Evolutionary conservation across 2,888 invertebrate species (phyloP).

Genomic region (Drosophila algonquin): DNA sequence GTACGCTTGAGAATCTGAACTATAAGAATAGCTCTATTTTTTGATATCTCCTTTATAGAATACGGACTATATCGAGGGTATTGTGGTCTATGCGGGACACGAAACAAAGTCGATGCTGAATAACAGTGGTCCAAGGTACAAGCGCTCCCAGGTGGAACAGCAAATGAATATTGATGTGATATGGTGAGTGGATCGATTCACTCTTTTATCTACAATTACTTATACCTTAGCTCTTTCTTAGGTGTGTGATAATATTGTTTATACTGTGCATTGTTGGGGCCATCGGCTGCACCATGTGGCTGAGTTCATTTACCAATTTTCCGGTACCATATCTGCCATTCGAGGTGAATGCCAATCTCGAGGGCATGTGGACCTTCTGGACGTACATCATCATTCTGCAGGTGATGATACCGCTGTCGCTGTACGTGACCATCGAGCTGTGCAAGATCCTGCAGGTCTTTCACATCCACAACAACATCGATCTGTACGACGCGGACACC

Average conservation of each 20-base stretch:
- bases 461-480: constrained; percentile 95
- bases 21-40: too few relatives aligned
- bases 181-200: constrained; percentile 90
- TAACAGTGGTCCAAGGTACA: constrained; percentile 97
- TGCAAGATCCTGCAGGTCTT: constrained; percentile 97
- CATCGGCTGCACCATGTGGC: constrained; percentile 94
- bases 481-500: constrained; percentile 92
- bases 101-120: constrained; percentile 99
- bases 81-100: constrained; percentile 98
- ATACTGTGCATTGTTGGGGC: constrained; percentile 96
- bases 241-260: constrained; percentile 94
- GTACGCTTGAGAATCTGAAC: too few relatives aligned
- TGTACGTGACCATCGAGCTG: constrained; percentile 98
- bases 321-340: constrained; percentile 89
- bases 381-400: constrained; percentile 97
- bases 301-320: constrained; percentile 85
- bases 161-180: constrained; percentile 98
- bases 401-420: constrained; percentile 97
- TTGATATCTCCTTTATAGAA: constrained; percentile 86
- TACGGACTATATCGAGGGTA: constrained; percentile 97
- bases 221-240: constrained; percentile 30
- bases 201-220: background rate
- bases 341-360: constrained; percentile 87
- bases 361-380: constrained; percentile 95
- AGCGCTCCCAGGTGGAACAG: constrained; percentile 95